Evolutionary conservation across 30 jellyfish, hydroid and myxozoan genomes (phyloP), one percentile per base, ranked within the genome.

Genomic region (Chrysaora quinquecirrha): DNA sequence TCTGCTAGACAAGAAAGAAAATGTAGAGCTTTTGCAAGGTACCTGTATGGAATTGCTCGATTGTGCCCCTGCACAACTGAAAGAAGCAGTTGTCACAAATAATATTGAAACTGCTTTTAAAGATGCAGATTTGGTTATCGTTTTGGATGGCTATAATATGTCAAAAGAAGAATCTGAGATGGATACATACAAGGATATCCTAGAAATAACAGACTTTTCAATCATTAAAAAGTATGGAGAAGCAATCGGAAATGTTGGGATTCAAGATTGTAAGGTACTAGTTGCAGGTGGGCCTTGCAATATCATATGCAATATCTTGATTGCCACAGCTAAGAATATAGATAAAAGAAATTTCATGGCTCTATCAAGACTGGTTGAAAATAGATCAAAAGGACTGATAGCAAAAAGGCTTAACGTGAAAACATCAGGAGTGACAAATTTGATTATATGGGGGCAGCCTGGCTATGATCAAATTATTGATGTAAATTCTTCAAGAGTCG

Each of bases 381-480:
- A 96, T 83, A 87, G 75, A 34, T 86, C 83, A 9, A 96, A 90
- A 87, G 76, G 96, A 61, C 63, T 56, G 3, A 61, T 96, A 31
- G 99, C 99, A 1, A 80, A 80, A 48, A 70, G 86, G 49, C 81
- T 90, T 0, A 62, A 78, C 14, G 91, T 96, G 16, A 87, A 73
- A 31, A 73, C 99, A 12, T 76, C 97, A 1, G 87, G 79, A 30
- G 80, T 96, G 1, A 46, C 62, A 34, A 75, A 75, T 50, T 87
- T 90, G 54, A 43, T 87, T 30, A 24, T 91, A 1, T 96, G 98
- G 98, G 99, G 99, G 11, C 84, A 64, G 76, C 80, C 87, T 4
- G 76, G 33, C 29, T 69, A 64, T 50, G 28, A 66, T 19, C 75
- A 73, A n/a, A 32, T 85, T 22, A 64, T 35, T 50, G 99, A 96